Evolutionary conservation across 2,113 vertebrate genomes (phyloP).

Genomic region (Pseudopipra pipra): DNA sequence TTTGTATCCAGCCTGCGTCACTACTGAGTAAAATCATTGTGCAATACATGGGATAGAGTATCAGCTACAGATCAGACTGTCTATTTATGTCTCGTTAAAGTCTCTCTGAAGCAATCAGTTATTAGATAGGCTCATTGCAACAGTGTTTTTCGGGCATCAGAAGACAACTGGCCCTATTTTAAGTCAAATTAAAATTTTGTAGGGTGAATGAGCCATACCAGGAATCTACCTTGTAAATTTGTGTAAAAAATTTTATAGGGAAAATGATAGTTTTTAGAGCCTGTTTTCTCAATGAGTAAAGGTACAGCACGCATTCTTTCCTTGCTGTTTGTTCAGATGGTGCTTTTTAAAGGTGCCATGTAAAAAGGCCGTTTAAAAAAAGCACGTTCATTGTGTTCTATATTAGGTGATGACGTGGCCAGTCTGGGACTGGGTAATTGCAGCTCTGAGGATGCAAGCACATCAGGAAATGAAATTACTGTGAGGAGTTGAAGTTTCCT

Average conservation of each 20-base stretch:
- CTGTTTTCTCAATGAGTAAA: neutral
- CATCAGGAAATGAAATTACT: neutral
- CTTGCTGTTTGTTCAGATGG: neutral
- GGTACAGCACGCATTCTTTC: neutral
- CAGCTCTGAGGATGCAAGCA: neutral
- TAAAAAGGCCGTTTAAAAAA: slow-evolving; percentile 24
- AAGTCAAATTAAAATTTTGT: neutral
- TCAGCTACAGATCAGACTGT: neutral
- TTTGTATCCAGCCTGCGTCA: neutral
- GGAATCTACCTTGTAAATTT: neutral
- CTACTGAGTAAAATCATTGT: neutral
- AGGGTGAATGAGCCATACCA: neutral
- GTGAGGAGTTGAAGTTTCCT: neutral
- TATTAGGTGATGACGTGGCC: slow-evolving; percentile 28
- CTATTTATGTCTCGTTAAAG: neutral
- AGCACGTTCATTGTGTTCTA: slow-evolving; percentile 1
- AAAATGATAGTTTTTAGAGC: neutral
- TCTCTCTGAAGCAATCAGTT: neutral
- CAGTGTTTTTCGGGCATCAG: neutral
- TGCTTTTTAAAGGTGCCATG: slow-evolving; percentile 29
- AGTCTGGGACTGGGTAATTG: neutral
- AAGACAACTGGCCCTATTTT: neutral
- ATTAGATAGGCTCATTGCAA: neutral
- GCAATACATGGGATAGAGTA: neutral
- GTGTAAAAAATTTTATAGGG: neutral